A percentile compares a stretch with the other conserved stretches of the same genome.
phyloP scores from a whole-genome alignment of 2,888 invertebrate genomes.

The Brenthis daphne region DNA sequence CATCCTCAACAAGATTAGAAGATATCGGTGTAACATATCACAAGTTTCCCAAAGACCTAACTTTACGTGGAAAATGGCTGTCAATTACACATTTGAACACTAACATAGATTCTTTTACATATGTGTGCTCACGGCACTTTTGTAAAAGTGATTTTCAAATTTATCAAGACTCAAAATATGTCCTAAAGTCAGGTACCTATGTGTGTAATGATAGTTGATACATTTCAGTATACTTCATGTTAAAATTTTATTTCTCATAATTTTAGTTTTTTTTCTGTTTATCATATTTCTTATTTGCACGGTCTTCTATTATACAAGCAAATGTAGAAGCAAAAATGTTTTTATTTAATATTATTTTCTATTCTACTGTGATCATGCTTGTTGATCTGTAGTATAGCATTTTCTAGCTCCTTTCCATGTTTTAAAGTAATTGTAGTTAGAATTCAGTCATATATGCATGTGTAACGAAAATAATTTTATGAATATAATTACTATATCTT shows the following conservation, averaged over 20 bases:
- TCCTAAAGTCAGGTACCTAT: slow-evolving; percentile 82
- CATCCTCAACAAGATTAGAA: slow-evolving; percentile 83
- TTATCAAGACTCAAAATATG: slow-evolving; percentile 86
- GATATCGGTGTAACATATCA: slow-evolving; percentile 89
- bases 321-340: too few species aligned
- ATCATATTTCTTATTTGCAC: not conserved
- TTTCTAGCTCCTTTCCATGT: not conserved
- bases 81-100: slow-evolving; percentile 82
- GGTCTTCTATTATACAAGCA: not conserved
- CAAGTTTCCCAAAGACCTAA: slow-evolving; percentile 86
- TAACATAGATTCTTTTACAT: slow-evolving; percentile 80
- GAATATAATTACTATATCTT: not conserved
- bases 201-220: slow-evolving; percentile 31
- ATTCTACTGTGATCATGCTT: slow-evolving; percentile 5
- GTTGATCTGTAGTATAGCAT: slow-evolving; percentile 11
- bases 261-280: slow-evolving; percentile 7
- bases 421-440: slow-evolving; percentile 1
- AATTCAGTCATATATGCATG: slow-evolving; percentile 8
- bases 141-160: slow-evolving; percentile 87
- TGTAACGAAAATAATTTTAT: not conserved
- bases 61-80: slow-evolving; percentile 84
- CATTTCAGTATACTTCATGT: slow-evolving; percentile 5
- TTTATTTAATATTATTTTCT: not conserved
- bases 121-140: slow-evolving; percentile 90
- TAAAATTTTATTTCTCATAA: slow-evolving; percentile 24